Conservation (phyloP, 2,797 vertebrate genomes). For the Menidia menidia region DNA sequence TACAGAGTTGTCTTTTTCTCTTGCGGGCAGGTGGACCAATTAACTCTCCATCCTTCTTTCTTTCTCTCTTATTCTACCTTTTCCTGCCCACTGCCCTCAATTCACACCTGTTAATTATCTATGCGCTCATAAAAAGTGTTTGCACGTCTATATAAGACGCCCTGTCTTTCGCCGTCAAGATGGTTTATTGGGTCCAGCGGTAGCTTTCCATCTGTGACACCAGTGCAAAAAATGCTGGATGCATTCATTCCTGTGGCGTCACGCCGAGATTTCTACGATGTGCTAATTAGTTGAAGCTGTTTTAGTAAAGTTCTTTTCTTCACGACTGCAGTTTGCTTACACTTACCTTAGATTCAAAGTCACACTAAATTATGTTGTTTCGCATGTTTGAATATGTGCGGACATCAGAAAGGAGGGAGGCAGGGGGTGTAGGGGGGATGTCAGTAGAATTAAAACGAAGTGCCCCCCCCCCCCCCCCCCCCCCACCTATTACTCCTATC, state of each 20-base stretch:
- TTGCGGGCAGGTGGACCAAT: constrained; percentile 74
- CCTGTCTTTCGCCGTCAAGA: constrained; percentile 49
- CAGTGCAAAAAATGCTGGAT: constrained; percentile 9
- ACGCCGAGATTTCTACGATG: constrained; percentile 34
- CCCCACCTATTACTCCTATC: background rate
- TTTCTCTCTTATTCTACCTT: constrained; percentile 24
- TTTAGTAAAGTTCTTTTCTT: constrained; percentile 16
- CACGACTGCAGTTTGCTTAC: constrained; percentile 2
- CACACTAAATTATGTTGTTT: background rate
- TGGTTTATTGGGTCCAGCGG: constrained; percentile 45
- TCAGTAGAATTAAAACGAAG: no score
- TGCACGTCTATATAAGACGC: constrained; percentile 33
- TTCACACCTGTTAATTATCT: constrained; percentile 74
- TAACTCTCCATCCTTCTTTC: constrained; percentile 58
- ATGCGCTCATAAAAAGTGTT: constrained; percentile 2
- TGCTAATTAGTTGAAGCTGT: constrained; percentile 60
- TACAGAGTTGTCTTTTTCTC: constrained; percentile 60
- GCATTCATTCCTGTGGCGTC: constrained; percentile 34
- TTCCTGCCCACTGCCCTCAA: constrained; percentile 54
- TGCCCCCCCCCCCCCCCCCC: no score
- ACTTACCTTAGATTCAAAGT: constrained; percentile 6
- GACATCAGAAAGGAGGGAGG: no score
- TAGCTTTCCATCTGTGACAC: constrained; percentile 23
- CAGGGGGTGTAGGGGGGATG: no score
- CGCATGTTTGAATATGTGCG: no score